Base-by-base conservation (phyloP, 2,888 invertebrate species). In the Willowsia nigromaculata region DNA sequence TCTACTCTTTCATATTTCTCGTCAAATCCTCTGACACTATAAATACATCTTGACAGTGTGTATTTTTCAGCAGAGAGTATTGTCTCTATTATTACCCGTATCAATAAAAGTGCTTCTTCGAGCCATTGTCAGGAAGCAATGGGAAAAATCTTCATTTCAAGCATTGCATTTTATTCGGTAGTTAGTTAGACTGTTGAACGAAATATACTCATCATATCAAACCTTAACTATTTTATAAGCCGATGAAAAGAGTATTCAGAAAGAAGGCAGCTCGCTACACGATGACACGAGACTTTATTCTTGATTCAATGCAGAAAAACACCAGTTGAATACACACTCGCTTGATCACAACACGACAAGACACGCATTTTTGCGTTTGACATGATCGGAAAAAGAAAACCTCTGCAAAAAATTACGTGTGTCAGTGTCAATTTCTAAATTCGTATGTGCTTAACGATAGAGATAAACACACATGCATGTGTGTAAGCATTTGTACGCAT, bases 391-490 rank as follows among this genome's bases (percentile, higher is more conserved):
- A 37, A 71, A 33, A 74, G n/a, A 40, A 37, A 56, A 56, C 5
- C 33, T 37, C 27, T 74, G 84, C 71, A 85, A 82, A 87, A 86
- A 86, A 85, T 62, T 65, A 87, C 87, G 33, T 81, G 81, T 87
- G 87, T 82, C 87, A 87, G 22, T 87, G 87, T 82, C 87, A 87
- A 74, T 78, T 76, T 47, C 2, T 76, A 82, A 40, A 74, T 43
- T 5, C n/a, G 40, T 68, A 56, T 56, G 18, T 1, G 40, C 25
- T 15, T 6, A 81, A 71, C 47, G 59, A 81, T 27, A 59, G 43
- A 22, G 25, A 47, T 82, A 85, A 56, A 33, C 53, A 76, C 50
- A 74, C 74, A 25, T 1, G 15, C 18, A 71, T 43, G 15, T 37
- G 40, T 71, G 11, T 22, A 37, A 1, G 18, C n/a, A 27, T 30